These are phyloP conservation scores for Plebejus melissa DNA, from an alignment of 2,888 invertebrate genomes.

Conservation along the genomic window DNA sequence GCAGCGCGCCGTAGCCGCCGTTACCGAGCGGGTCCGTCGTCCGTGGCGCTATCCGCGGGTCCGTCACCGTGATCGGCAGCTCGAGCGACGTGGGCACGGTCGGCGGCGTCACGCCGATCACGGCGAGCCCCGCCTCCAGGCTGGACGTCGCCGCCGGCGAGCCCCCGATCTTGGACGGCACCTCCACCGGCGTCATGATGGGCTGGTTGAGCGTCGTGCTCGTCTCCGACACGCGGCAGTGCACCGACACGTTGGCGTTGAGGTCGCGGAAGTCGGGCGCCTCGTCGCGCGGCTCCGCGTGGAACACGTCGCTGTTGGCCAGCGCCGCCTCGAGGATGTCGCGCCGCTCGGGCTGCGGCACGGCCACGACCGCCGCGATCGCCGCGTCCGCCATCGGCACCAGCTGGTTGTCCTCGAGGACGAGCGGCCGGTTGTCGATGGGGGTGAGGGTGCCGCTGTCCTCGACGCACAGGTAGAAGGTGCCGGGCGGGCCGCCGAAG, in stretches of 20 bases:
- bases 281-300: constrained; percentile 74
- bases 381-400: constrained; percentile 67
- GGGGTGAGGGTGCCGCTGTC: constrained; percentile 85
- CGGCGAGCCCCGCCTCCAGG: constrained; percentile 78
- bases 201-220: constrained; percentile 87
- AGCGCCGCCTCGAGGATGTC: constrained; percentile 88
- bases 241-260: constrained; percentile 74
- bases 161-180: constrained; percentile 76
- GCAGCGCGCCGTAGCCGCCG: constrained; percentile 49
- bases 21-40: constrained; percentile 62
- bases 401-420: constrained; percentile 70
- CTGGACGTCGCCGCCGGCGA: constrained; percentile 55
- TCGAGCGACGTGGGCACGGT: constrained; percentile 84
- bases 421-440: constrained; percentile 83
- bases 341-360: constrained; percentile 72
- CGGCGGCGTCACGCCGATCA: constrained; percentile 77
- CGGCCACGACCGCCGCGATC: constrained; percentile 42
- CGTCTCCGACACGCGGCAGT: constrained; percentile 85
- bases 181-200: constrained; percentile 89
- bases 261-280: constrained; percentile 81
- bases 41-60: constrained; percentile 84
- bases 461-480: constrained; percentile 86
- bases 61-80: constrained; percentile 87
- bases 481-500: constrained; percentile 84
- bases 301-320: constrained; percentile 86